Percentiles rank a stretch among this genome's conserved stretches.
Conservation (phyloP, 1,140 invertebrate species). For the Dinoponera quadriceps region DNA sequence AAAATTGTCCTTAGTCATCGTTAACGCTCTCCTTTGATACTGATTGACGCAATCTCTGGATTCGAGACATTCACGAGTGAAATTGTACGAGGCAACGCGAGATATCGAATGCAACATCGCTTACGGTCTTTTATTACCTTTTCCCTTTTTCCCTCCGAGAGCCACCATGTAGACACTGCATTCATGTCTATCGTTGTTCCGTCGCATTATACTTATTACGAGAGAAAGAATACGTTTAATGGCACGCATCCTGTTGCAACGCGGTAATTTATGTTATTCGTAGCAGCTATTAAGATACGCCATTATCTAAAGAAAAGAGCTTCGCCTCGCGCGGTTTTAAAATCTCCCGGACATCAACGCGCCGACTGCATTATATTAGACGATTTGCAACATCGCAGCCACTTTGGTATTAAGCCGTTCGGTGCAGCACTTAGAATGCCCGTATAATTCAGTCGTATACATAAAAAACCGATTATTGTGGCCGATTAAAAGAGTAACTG, state of each 20-base stretch:
- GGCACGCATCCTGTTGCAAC: conserved; percentile 60
- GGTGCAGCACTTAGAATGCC: background rate
- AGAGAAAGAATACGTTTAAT: conserved; percentile 57
- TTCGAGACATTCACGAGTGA: no score
- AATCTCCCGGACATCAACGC: conserved; percentile 41
- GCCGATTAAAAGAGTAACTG: background rate
- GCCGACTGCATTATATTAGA: conserved; percentile 21
- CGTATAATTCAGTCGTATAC: background rate
- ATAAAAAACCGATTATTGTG: background rate
- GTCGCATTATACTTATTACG: conserved; percentile 64
- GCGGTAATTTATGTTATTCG: conserved; percentile 20
- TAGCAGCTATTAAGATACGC: conserved; percentile 39
- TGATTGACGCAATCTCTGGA: no score
- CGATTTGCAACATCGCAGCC: conserved; percentile 3
- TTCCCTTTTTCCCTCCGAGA: no score
- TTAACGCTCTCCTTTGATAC: no score
- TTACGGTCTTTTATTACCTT: no score
- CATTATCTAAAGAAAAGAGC: conserved; percentile 58
- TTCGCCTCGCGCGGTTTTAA: conserved; percentile 1
- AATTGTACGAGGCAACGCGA: no score
- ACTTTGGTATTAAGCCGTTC: background rate
- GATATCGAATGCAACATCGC: no score
- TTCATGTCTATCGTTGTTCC: conserved; percentile 12
- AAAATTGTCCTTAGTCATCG: no score
- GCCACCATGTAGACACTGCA: background rate